phyloP scores from a whole-genome alignment of 2,888 invertebrate genomes.

The Antheraea assamensis region DNA sequence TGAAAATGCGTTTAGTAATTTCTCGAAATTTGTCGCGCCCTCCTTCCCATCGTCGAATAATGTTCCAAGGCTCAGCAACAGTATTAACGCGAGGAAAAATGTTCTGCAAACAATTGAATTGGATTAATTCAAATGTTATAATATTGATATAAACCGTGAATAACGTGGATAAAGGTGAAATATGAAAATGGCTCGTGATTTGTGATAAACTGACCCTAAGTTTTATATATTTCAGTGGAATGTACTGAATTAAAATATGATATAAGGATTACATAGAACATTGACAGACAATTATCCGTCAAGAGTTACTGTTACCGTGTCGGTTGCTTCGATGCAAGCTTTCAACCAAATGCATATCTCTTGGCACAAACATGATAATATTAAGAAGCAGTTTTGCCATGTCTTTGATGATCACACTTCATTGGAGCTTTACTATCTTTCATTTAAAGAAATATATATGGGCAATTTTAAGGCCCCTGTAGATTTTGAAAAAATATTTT shows the following conservation, averaged over 20 bases:
- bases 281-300: background rate
- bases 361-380: no score
- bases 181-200: background rate
- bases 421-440: no score
- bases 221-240: no score
- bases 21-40: slow-evolving; percentile 72
- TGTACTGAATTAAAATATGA: background rate
- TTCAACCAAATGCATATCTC: background rate
- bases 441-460: no score
- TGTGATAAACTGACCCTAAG: no score
- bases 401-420: no score
- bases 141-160: background rate
- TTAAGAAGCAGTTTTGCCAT: no score
- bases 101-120: slow-evolving; percentile 56
- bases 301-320: background rate
- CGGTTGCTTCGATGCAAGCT: no score
- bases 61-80: slow-evolving; percentile 69
- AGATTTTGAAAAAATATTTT: no score
- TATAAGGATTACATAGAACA: background rate
- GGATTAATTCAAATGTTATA: background rate
- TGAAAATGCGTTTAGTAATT: slow-evolving; percentile 77
- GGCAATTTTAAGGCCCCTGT: no score
- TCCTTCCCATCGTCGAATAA: slow-evolving; percentile 71
- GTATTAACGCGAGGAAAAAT: slow-evolving; percentile 67
- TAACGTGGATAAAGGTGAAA: background rate